Evolutionary conservation across 2,888 invertebrate species (phyloP).

Genomic region (Sarcophaga carnaria): DNA sequence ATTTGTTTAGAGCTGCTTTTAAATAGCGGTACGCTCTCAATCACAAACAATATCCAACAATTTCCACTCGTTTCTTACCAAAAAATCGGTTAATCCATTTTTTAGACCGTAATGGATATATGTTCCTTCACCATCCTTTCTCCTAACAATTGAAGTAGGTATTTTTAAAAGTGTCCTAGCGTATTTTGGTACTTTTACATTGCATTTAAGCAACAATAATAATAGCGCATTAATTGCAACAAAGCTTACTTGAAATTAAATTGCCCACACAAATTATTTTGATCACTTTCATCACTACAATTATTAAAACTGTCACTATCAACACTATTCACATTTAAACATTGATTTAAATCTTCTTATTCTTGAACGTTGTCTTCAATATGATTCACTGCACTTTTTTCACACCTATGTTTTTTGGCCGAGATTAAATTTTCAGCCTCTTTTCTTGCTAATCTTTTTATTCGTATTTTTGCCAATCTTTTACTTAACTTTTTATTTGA

Average conservation of each 20-base stretch:
- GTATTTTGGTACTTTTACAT: constrained; percentile 40
- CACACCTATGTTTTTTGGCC: neutral
- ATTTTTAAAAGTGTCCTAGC: constrained; percentile 47
- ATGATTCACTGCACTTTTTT: too few species aligned
- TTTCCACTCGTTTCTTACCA: constrained; percentile 29
- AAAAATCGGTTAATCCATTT: constrained; percentile 54
- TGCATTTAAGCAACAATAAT: constrained; percentile 40
- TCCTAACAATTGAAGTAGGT: constrained; percentile 32
- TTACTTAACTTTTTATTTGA: neutral
- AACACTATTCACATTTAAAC: neutral
- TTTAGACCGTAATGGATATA: constrained; percentile 47
- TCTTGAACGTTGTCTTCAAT: neutral
- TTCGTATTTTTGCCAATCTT: constrained; percentile 6
- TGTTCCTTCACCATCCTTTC: constrained; percentile 40
- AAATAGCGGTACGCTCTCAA: constrained; percentile 47
- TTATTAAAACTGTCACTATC: neutral
- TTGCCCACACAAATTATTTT: constrained; percentile 40
- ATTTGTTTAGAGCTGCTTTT: constrained; percentile 62
- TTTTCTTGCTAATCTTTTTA: constrained; percentile 23
- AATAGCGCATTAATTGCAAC: constrained; percentile 27
- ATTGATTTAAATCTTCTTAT: neutral
- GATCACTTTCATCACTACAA: neutral
- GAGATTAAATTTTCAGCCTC: constrained; percentile 1
- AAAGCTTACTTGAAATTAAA: constrained; percentile 38
- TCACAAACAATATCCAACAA: constrained; percentile 48